These are phyloP conservation scores for Sebastes goodei DNA, from an alignment of 2,797 vertebrate genomes.

Conservation along the genomic window DNA sequence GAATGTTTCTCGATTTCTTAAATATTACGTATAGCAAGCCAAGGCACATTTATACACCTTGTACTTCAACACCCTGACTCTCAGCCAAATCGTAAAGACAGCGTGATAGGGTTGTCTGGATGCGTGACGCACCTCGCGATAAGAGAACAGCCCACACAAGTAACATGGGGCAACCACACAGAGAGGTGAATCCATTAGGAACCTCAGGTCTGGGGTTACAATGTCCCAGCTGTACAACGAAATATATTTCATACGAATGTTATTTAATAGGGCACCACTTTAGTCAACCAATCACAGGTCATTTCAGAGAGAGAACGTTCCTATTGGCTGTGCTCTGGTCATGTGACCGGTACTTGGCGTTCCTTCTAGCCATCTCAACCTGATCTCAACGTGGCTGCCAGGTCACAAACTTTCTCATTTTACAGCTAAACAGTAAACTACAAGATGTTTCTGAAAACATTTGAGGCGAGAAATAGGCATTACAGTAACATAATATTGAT, in stretches of 20 bases:
- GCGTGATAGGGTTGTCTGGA: background rate
- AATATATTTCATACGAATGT: background rate
- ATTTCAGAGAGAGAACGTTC: too few species aligned
- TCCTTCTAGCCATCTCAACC: too few species aligned
- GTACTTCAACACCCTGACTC: slow-evolving; percentile 5
- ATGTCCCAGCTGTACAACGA: background rate
- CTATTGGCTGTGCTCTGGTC: too few species aligned
- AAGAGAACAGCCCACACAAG: background rate
- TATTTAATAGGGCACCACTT: background rate
- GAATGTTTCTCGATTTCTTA: slow-evolving; percentile 12
- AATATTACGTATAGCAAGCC: slow-evolving; percentile 15
- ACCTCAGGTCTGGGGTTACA: background rate
- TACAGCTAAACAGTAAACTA: too few species aligned
- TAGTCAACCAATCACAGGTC: background rate
- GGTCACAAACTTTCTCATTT: too few species aligned
- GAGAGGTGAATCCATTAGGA: background rate
- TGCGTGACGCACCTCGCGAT: background rate
- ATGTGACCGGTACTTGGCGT: too few species aligned
- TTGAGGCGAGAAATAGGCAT: too few species aligned
- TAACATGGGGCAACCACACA: background rate
- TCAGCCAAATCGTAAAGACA: slow-evolving; percentile 19
- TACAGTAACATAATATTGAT: too few species aligned
- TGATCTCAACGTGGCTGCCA: too few species aligned
- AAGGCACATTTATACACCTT: slow-evolving; percentile 19
- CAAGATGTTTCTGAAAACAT: too few species aligned